Base-by-base conservation (phyloP, 2,888 invertebrate genomes). In the Mylabris sibirica region DNA sequence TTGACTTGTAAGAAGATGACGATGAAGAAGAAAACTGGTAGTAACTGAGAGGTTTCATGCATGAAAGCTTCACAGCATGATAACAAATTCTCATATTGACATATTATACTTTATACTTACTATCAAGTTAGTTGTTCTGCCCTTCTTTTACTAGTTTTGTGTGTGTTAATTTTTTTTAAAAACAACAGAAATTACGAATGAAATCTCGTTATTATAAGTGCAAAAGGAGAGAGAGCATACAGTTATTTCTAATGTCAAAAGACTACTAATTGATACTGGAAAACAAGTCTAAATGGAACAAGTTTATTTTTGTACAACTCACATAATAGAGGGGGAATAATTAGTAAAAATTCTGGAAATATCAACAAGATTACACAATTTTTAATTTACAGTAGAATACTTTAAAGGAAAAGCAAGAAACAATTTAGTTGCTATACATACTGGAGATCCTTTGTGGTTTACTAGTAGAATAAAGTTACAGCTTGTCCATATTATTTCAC, bases 11-110 rank as follows among this genome's bases (percentile, higher is more conserved):
- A 30, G 26, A 30, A 30, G 0, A 30, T n/a, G n/a, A 30, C 30
- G 8, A 30, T 8, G 8, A 30, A 30, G 30, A 30, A 57, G 26
- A 57, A 57, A 57, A 57, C 57, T 57, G 8, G 57, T 57, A 57
- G 57, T 57, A 57, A 57, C 57, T 57, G 57, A 57, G 12, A 38
- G 44, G 57, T 14, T 57, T 57, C 57, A 57, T n/a, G 57, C 14
- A 57, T 57, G 57, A 57, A 57, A 26, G 24, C 57, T 26, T 57
- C 57, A 24, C 57, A 57, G 57, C 57, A 14, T 57, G 57, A 26
- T 24, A 26, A 57, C 11, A 12, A 24, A 24, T 53, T 57, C 26
- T 3, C 26, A 22, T 26, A 14, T 57, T 26, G 14, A 26, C 26
- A 26, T n/a, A 24, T 57, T 57, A 14, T 57, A 24, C 22, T 24